Evolutionary conservation across 2,797 vertebrate species (phyloP), one percentile per base, ranked within the genome.

Genomic region (Heteromormyrus szaboi): DNA sequence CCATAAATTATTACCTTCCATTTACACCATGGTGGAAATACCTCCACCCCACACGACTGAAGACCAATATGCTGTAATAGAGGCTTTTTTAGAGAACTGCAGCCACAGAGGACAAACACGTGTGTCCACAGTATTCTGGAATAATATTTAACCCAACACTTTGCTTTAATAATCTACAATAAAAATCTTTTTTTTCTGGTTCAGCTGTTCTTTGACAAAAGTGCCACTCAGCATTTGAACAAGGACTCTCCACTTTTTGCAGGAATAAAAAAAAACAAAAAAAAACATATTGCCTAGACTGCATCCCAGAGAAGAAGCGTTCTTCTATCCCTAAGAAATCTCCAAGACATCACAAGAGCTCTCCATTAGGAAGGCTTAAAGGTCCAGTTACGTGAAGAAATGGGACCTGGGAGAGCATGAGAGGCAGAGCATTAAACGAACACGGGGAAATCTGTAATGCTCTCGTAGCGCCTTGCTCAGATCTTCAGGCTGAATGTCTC

Each of bases 1-100:
- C 88, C 89, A 90, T 92, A 91, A 90, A 90, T 90, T 86, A 91
- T 92, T 89, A 88, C 81, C 87, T 93, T 89, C 83, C 89, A 88
- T 92, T 59, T 59, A 62, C 85, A 33, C 33, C 33, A 87, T 14
- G 48, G 86, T 33, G 22, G 54, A 25, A 54, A 51, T 53, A 51
- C 90, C 92, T 91, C 90, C 76, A 8, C 92, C 90, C 90, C 91
- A 91, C 89, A 89, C 81, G 85, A 88, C 86, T 22, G 68, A 65
- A 65, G 88, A 90, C 46, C 87, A 46, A 14, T 85, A 53, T 2
- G 7, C 29, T 12, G 12, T 17, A 33, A 33, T 8, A 33, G 48
- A 86, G 33, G 54, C 53, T 46, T 59, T 33, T 37, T 9, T 84
- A 46, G 51, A 29, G 88, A 59, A 59, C 41, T 25, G 19, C 17